Base-by-base conservation (phyloP, 2,797 vertebrate genomes). In the Heteromormyrus szaboi region DNA sequence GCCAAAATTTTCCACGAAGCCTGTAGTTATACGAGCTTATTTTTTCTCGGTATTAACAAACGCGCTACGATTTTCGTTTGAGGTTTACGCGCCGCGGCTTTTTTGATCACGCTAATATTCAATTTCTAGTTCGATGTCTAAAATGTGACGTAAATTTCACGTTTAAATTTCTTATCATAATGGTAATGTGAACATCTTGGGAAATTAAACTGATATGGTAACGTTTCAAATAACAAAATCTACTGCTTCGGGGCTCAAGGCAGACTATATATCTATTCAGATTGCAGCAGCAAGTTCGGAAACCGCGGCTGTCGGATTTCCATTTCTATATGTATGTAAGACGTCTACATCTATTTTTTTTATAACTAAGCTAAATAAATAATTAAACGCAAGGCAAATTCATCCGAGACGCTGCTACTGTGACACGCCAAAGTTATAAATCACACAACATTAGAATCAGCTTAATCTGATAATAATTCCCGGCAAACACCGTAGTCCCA, bases 361-460 rank as follows among this genome's bases (percentile, higher is more conserved):
- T 1, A 11, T 25, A 17, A 37, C 56, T 59, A 72, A 37, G 65
- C 29, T 33, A 68, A 68, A 37, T 17, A 72, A 72, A 33, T 41
- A 79, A 79, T 44, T 79, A 79, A 79, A 79, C 19, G 7, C 17
- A 79, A 7, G 76, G n/a, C 76, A 79, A 19, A 79, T n/a, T 41
- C 76, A n/a, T 44, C 37, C 17, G 0, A 79, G 65, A 17, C 29
- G 6, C 65, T 72, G 65, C 29, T 72, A 37, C 65, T 72, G 12
- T 72, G 65, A 72, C 65, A 37, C 65, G 65, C 65, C 65, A 72
- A 37, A 72, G 65, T 72, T 72, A 72, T 72, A 72, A 72, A 72
- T 72, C 65, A 72, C 29, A 37, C 29, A 72, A 72, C 65, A 37
- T 72, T 79, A 46, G 76, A 44, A 79, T 79, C 76, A 79, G 19